Base-by-base conservation (phyloP, 2,113 vertebrate species). In the Pheucticus melanocephalus region DNA sequence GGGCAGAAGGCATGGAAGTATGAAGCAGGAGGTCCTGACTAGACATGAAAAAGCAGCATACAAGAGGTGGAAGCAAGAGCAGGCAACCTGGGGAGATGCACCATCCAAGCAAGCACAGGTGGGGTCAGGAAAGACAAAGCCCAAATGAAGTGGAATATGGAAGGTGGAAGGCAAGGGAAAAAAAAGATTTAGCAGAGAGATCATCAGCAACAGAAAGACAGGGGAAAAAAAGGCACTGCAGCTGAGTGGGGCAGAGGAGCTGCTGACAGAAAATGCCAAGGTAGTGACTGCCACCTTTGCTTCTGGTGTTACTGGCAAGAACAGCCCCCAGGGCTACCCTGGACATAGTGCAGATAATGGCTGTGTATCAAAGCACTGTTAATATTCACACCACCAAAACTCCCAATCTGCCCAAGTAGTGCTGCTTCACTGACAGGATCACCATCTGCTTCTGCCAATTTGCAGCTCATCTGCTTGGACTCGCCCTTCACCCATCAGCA, bases 401-500 rank as follows among this genome's bases (percentile, higher is more conserved):
- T 2, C 56, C 22, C 54, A 31, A 7, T 47, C 8, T 70, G 18
- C 44, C 42, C 39, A 35, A 24, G 40, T 0, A 54, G 10, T 18
- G 56, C 28, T 51, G 28, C 30, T 5, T 15, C 39, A 61, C 19
- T 47, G 53, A 50, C 71, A 82, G 48, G n/a, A 78, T 24, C 53
- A 25, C 15, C 28, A 47, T 7, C n/a, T 53, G 4, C 61, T 79
- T 37, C 65, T 72, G 31, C 27, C 30, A 25, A 6, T 16, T 30
- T 21, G 23, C 21, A 57, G 16, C 42, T 53, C 37, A 30, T 4
- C 28, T 40, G 66, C 57, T 30, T 7, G 9, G 78, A 13, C 15
- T 11, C 2, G 1, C 57, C 27, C n/a, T 44, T 44, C 44, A 24
- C 8, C 2, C 21, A 10, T 1, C 63, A 47, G 30, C 2, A 0